These are phyloP conservation scores for Bombyx mandarina DNA, from an alignment of 1,140 invertebrate species.

Conservation along the genomic window DNA sequence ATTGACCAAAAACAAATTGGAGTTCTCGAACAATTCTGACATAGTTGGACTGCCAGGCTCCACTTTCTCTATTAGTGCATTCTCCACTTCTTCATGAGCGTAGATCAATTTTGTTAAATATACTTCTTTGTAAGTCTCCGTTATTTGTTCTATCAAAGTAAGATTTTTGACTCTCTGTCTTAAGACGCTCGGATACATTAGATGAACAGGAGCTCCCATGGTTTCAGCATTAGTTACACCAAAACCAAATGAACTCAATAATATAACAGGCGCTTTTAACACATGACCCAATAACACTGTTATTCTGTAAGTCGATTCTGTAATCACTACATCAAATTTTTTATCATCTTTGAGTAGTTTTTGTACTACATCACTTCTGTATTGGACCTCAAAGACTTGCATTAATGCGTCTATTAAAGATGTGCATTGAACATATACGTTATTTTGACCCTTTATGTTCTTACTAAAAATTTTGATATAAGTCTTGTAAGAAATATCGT, in stretches of 20 bases:
- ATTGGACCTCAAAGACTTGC: constrained; percentile 13
- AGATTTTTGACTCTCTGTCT: constrained; percentile 20
- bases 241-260: constrained; percentile 26
- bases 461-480: background rate
- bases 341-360: constrained; percentile 21
- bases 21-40: constrained; percentile 53
- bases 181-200: constrained; percentile 20
- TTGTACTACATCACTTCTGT: constrained; percentile 13
- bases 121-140: constrained; percentile 20
- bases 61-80: background rate
- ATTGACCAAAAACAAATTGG: constrained; percentile 68
- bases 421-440: background rate
- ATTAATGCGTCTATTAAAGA: constrained; percentile 25
- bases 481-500: constrained; percentile 26
- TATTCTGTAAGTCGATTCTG: constrained; percentile 23
- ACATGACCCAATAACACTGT: constrained; percentile 32
- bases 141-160: constrained; percentile 17
- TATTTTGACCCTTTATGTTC: background rate
- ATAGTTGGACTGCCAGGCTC: constrained; percentile 34
- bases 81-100: background rate
- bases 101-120: background rate
- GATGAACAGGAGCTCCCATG: constrained; percentile 21
- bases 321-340: constrained; percentile 35
- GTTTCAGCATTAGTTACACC: constrained; percentile 9
- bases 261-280: constrained; percentile 41